Percentiles rank a stretch among this genome's conserved stretches.
Conservation (phyloP, 2,888 invertebrate species). For the Cotesia congregata region DNA sequence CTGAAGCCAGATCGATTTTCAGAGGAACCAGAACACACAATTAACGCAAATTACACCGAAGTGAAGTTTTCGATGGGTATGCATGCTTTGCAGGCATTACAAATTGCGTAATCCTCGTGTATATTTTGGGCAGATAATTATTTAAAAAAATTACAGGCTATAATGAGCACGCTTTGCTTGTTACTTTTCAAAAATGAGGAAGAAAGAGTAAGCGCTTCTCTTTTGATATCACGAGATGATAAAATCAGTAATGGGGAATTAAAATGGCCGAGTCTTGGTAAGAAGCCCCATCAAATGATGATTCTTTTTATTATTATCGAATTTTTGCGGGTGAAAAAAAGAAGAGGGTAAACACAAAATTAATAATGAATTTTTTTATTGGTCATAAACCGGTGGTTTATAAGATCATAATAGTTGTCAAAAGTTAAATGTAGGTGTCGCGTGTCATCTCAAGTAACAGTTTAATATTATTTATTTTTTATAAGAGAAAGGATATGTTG, state of each 20-base stretch:
- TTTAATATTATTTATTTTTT: not conserved
- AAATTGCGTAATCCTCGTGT: not conserved
- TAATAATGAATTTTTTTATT: not conserved
- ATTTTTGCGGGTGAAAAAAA: not conserved
- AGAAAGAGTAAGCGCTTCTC: not conserved
- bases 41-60: not conserved
- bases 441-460: not conserved
- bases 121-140: not conserved
- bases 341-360: not conserved
- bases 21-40: not conserved
- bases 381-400: not conserved
- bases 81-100: too few species aligned
- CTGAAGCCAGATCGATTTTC: not conserved
- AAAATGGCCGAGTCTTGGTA: not conserved
- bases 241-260: not conserved
- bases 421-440: constrained; percentile 1
- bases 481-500: not conserved
- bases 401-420: not conserved
- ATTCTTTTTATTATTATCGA: not conserved
- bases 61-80: too few species aligned
- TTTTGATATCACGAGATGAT: not conserved
- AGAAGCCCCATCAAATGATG: not conserved
- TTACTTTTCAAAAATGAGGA: not conserved
- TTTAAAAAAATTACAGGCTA: not conserved
- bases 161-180: not conserved